Base-by-base conservation (phyloP, 1,140 invertebrate genomes). In the Drosophila pallidifrons region DNA sequence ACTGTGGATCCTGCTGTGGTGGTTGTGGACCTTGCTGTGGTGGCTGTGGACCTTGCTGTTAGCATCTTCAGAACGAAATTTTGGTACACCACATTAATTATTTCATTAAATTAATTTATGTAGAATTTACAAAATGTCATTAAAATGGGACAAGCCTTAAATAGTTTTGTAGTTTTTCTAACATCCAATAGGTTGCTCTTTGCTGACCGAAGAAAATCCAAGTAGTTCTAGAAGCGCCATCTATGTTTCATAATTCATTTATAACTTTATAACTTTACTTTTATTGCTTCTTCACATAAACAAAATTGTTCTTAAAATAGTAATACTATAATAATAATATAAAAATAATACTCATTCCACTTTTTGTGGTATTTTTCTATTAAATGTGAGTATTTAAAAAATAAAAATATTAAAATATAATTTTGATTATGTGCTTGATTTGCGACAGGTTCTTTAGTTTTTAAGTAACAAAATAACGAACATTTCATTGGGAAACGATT, bases 1-100 rank as follows among this genome's bases (percentile, higher is more conserved):
- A 66, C 13, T 75, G 66, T 13, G 20, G 41, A 3, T 8, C 59
- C 10, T 25, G 65, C 16, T 69, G 66, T 15, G 58, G 66, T n/a
- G 38, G 38, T 46, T 46, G 43, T 15, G 43, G 45, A 11, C 15
- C 15, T 2, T 47, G 15, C 45, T 15, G 15, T 16, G 15, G 15
- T 47, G 6, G 45, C 6, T 47, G 45, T 47, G 45, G 45, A 16
- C 45, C 45, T 16, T 47, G 45, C 45, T 47, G 43, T 46, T 41
- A 41, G 38, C 38, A 11, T n/a, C 38, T 41, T 41, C 38, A 41
- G 38, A 41, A 41, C 38, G 38, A 41, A 41, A n/a, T n/a, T n/a
- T 41, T 3, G 38, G 38, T n/a, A 41, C 38, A 41, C 8, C 8
- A 41, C 38, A 41, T 41, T n/a, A 8, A 41, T 7, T 11, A 41